These are phyloP conservation scores for Siphamia tubifer DNA, from an alignment of 2,113 vertebrate genomes.

Conservation along the genomic window DNA sequence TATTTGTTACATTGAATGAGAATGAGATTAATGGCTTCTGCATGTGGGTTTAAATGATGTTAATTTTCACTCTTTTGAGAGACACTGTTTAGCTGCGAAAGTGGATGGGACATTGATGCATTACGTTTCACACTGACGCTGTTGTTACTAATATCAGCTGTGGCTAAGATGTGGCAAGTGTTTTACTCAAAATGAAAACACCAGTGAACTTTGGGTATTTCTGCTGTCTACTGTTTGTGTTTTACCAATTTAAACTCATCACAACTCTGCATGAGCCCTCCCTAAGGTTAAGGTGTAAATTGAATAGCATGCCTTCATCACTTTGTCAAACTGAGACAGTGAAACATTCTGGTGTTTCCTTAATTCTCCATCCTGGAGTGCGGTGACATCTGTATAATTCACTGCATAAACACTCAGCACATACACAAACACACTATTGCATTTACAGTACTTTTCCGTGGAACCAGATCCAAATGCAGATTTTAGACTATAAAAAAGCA, in stretches of 20 bases:
- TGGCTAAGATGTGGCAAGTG: background rate
- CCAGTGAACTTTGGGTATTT: background rate
- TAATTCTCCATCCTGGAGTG: conserved; percentile 7
- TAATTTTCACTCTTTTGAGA: background rate
- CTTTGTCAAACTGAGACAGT: conserved; percentile 24
- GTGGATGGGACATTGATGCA: background rate
- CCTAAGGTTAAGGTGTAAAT: conserved; percentile 27
- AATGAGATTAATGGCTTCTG: conserved; percentile 7
- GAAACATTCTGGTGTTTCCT: conserved; percentile 9
- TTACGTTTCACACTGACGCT: background rate
- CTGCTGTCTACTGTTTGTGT: background rate
- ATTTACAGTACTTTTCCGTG: too few relatives aligned
- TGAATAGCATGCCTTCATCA: background rate
- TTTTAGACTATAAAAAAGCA: background rate
- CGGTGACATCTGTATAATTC: conserved; percentile 41
- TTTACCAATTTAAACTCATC: background rate
- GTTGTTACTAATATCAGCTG: background rate
- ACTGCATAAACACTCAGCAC: background rate
- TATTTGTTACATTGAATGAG: conserved; percentile 17
- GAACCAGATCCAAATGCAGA: too few relatives aligned
- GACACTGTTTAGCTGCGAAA: background rate
- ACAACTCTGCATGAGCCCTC: background rate
- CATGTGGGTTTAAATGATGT: conserved; percentile 8
- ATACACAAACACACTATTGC: background rate
- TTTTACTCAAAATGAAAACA: background rate